Evolutionary conservation across 2,888 invertebrate genomes (phyloP).

Genomic region (Pandemis cinnamomeana): DNA sequence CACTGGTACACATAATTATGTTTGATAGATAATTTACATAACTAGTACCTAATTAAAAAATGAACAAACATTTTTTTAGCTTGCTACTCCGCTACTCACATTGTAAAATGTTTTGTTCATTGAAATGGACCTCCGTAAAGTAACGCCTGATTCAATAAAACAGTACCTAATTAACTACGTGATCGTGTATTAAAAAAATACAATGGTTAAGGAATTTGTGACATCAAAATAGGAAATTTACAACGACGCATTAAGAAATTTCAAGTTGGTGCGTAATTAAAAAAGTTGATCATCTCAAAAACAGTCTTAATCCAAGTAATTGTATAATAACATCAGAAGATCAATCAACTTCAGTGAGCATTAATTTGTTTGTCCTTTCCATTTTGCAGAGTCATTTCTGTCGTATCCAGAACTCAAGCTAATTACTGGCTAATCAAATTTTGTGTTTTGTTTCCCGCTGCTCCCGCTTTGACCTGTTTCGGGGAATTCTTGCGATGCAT

Average conservation of each 20-base stretch:
- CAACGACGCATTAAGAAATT: background rate
- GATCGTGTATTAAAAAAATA: too few species aligned
- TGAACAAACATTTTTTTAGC: too few species aligned
- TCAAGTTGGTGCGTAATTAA: background rate
- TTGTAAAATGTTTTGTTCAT: too few species aligned
- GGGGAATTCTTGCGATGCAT: conserved; percentile 7
- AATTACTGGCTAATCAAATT: conserved; percentile 37
- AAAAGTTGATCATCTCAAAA: background rate
- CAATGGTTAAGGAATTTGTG: background rate
- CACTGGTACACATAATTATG: too few species aligned
- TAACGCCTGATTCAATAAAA: too few species aligned
- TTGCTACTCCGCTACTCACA: too few species aligned
- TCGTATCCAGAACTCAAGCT: conserved; percentile 35
- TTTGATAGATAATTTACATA: too few species aligned
- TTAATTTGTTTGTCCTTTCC: conserved; percentile 38
- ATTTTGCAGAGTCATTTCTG: conserved; percentile 39
- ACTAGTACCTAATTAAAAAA: too few species aligned
- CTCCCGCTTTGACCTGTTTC: conserved; percentile 30
- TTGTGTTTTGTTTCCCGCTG: conserved; percentile 35
- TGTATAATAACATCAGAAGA: conserved; percentile 32
- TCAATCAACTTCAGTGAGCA: conserved; percentile 40
- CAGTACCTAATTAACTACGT: too few species aligned
- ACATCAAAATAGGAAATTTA: background rate
- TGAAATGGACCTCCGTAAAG: too few species aligned
- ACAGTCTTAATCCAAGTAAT: conserved; percentile 8